Conservation (phyloP, 2,113 vertebrate genomes). For the Tamias sibiricus region DNA sequence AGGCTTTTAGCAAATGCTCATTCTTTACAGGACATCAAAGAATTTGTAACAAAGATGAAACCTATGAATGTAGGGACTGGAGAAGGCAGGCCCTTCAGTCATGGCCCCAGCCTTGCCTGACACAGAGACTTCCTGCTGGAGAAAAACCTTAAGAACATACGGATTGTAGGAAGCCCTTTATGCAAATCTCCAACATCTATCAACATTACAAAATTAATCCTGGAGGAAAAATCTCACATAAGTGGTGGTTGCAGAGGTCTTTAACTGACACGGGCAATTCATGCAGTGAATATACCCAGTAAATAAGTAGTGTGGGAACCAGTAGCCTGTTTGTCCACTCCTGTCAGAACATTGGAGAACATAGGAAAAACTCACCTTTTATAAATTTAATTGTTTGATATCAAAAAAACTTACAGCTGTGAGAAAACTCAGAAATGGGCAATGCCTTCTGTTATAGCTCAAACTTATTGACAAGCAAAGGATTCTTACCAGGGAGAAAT, state of each 20-base stretch:
- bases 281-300: not conserved
- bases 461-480: not conserved
- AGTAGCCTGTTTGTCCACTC: not conserved
- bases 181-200: not conserved
- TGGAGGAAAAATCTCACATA: not conserved
- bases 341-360: not conserved
- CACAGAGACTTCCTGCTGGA: not conserved
- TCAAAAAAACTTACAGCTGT: not conserved
- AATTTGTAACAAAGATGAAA: not conserved
- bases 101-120: not conserved
- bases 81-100: not conserved
- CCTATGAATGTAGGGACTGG: not conserved
- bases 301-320: not conserved
- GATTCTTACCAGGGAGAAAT: not conserved
- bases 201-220: not conserved
- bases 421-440: not conserved
- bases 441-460: not conserved
- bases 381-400: not conserved
- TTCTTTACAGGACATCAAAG: not conserved
- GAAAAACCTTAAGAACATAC: not conserved
- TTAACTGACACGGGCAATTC: not conserved
- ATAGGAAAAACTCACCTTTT: not conserved
- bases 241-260: not conserved
- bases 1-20: slow-evolving; percentile 29
- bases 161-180: not conserved